phyloP scores from a whole-genome alignment of 2,888 invertebrate genomes.

The Tinea pellionella region DNA sequence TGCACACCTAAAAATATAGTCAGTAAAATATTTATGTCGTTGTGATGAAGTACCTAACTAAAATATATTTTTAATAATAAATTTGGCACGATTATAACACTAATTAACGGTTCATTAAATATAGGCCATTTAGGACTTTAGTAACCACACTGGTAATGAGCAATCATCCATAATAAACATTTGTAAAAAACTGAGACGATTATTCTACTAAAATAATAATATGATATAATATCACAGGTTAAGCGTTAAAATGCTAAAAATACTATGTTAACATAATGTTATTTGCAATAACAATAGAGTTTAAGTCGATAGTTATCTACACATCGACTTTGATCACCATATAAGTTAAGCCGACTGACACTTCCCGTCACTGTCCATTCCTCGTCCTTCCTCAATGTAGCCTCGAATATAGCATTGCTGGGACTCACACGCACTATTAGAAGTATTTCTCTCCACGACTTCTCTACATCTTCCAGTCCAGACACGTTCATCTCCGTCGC shows the following conservation, averaged over 20 bases:
- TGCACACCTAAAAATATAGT: no score
- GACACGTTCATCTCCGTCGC: constrained; percentile 72
- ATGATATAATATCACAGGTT: neutral
- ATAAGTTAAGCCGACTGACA: constrained; percentile 81
- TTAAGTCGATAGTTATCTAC: constrained; percentile 80
- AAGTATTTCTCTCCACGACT: constrained; percentile 71
- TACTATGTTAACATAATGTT: constrained; percentile 15
- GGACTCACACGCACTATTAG: constrained; percentile 74
- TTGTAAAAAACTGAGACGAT: neutral
- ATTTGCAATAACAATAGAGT: constrained; percentile 79
- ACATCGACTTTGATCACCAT: constrained; percentile 84
- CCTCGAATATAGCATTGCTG: constrained; percentile 82
- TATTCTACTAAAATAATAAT: neutral
- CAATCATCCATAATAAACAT: neutral
- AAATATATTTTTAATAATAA: neutral
- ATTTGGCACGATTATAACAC: neutral
- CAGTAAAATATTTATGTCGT: neutral
- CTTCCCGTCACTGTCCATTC: constrained; percentile 74
- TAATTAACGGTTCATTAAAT: neutral
- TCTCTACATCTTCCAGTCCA: constrained; percentile 31
- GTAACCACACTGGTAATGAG: neutral
- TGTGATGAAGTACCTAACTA: neutral
- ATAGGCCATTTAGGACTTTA: neutral
- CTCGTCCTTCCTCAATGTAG: constrained; percentile 69
- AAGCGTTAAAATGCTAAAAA: neutral